phyloP scores from a whole-genome alignment of 2,888 invertebrate species.

The Mythimna ferrago region DNA sequence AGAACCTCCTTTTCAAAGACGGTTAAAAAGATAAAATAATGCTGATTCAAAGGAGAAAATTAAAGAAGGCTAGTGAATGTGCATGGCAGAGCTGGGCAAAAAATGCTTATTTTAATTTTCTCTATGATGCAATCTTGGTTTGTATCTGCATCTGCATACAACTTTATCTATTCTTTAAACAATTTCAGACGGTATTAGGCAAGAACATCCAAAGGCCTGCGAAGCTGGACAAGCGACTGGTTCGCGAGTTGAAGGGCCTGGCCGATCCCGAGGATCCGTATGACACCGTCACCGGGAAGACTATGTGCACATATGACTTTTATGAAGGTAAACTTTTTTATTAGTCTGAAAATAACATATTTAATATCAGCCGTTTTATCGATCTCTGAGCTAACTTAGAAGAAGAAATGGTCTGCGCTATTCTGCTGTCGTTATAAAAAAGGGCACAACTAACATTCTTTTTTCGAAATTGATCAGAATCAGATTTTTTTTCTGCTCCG shows the following conservation, averaged over 20 bases:
- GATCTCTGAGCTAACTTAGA: not conserved
- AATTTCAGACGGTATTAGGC: slow-evolving; percentile 95
- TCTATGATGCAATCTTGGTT: not conserved
- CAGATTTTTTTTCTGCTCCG: too few species aligned
- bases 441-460: too few species aligned
- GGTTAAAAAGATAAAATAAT: not conserved
- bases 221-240: slow-evolving; percentile 95
- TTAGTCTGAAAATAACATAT: too few species aligned
- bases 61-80: not conserved
- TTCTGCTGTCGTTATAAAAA: too few species aligned
- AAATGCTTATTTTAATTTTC: not conserved
- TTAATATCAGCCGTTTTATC: not conserved
- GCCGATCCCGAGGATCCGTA: slow-evolving; percentile 95
- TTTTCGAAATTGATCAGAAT: too few species aligned
- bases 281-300: slow-evolving; percentile 97
- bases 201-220: slow-evolving; percentile 95
- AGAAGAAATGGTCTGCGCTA: not conserved
- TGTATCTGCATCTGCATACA: too few species aligned
- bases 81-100: not conserved
- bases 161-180: not conserved
- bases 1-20: too few species aligned
- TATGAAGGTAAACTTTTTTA: slow-evolving; percentile 94
- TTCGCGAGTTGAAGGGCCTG: slow-evolving; percentile 94
- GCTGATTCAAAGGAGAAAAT: not conserved
- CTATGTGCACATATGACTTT: slow-evolving; percentile 99